A percentile compares a stretch with the other conserved stretches of the same genome.
Conservation (phyloP, 2,888 invertebrate species). For the Isotomurus palustris region DNA sequence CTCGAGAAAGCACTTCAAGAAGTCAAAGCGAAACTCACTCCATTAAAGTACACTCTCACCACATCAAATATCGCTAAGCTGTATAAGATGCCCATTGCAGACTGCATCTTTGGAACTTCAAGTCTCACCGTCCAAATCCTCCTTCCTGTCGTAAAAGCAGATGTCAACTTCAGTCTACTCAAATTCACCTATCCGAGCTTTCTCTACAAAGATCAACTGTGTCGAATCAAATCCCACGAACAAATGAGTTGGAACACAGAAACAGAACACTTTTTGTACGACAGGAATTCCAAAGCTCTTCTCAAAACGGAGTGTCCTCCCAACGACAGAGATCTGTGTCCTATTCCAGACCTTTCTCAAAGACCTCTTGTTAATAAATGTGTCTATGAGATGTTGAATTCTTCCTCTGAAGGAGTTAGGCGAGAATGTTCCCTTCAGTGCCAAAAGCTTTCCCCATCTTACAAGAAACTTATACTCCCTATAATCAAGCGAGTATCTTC, state of each 20-base stretch:
- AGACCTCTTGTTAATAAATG: constrained; percentile 25
- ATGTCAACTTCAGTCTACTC: constrained; percentile 13
- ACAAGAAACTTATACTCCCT: constrained; percentile 18
- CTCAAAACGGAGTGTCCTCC: constrained; percentile 13
- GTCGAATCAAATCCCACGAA: constrained; percentile 9
- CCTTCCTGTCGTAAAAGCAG: constrained; percentile 24
- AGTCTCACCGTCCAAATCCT: constrained; percentile 30
- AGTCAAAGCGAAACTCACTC: constrained; percentile 16
- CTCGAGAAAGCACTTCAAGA: constrained; percentile 29
- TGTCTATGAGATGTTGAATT: constrained; percentile 19
- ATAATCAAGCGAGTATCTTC: constrained; percentile 27
- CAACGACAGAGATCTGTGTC: constrained; percentile 17
- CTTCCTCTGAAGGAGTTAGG: constrained; percentile 12
- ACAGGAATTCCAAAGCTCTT: constrained; percentile 12
- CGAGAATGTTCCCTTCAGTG: constrained; percentile 25
- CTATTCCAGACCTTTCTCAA: constrained; percentile 24
- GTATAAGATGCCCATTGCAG: constrained; percentile 33
- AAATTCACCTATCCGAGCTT: constrained; percentile 28
- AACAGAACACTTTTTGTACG: constrained; percentile 19
- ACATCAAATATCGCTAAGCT: constrained; percentile 21
- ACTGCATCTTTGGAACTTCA: constrained; percentile 27
- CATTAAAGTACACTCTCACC: constrained; percentile 17
- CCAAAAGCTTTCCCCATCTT: constrained; percentile 10
- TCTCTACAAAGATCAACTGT: constrained; percentile 25
- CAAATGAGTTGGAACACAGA: background rate